A percentile compares a stretch with the other conserved stretches of the same genome.
Conservation (phyloP, 2,888 invertebrate species). For the Cosmopolites sordidus region DNA sequence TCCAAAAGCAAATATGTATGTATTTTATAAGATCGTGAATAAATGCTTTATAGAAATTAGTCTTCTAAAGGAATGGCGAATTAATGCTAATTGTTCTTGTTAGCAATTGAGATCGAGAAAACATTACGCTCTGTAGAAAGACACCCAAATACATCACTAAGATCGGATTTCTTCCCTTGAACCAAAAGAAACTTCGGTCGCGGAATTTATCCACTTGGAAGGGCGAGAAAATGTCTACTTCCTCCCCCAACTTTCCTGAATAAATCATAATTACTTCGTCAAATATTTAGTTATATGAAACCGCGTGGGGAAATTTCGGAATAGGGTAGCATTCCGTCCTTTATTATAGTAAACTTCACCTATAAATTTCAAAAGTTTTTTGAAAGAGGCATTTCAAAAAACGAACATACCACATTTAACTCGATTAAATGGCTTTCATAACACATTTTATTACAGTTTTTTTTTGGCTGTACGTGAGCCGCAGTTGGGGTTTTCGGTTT, state of each 20-base stretch:
- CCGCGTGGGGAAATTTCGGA: constrained; percentile 21
- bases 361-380: constrained; percentile 26
- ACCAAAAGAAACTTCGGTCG: constrained; percentile 19
- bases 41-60: too few relatives aligned
- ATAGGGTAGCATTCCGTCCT: constrained; percentile 21
- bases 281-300: constrained; percentile 28
- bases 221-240: constrained; percentile 23
- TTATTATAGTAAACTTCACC: constrained; percentile 27
- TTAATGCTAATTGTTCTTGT: too few relatives aligned
- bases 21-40: too few relatives aligned
- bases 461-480: neutral
- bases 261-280: constrained; percentile 28
- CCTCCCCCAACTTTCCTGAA: constrained; percentile 24
- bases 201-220: constrained; percentile 25
- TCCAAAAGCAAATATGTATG: too few relatives aligned
- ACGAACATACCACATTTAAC: constrained; percentile 12
- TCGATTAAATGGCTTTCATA: constrained; percentile 13
- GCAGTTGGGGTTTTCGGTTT: neutral
- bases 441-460: constrained; percentile 11
- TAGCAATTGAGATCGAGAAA: too few relatives aligned
- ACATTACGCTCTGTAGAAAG: too few relatives aligned
- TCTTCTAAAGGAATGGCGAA: too few relatives aligned
- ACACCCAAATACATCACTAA: neutral
- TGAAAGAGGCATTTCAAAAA: constrained; percentile 18
- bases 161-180: constrained; percentile 3